Evolutionary conservation across 2,888 invertebrate species (phyloP).

Genomic region (Steromphala cineraria): DNA sequence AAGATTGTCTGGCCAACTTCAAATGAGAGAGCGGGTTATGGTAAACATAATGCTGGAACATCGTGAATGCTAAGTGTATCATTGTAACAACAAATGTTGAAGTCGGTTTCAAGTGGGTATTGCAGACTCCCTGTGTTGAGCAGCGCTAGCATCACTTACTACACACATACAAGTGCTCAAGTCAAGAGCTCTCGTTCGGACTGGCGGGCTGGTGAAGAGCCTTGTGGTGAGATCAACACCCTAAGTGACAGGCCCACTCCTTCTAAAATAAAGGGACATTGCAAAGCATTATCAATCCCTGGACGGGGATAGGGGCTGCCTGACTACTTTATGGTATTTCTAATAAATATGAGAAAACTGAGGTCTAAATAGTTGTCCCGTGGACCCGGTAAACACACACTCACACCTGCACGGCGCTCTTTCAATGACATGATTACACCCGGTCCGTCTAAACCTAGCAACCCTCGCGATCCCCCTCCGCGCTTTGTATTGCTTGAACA

Average conservation of each 20-base stretch:
- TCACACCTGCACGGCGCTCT: constrained; percentile 1
- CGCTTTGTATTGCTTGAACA: neutral
- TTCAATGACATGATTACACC: constrained; percentile 17
- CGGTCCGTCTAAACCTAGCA: neutral
- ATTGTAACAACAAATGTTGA: neutral
- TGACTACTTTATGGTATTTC: constrained; percentile 12
- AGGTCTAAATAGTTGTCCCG: neutral
- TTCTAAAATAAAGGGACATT: no score
- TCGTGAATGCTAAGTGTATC: neutral
- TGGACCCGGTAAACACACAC: neutral
- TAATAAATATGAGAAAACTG: constrained; percentile 11
- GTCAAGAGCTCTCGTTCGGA: no score
- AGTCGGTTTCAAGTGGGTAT: neutral
- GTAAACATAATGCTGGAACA: neutral
- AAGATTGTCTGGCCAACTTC: no score
- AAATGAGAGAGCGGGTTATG: no score
- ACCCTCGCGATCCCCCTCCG: constrained; percentile 8
- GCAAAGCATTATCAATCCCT: constrained; percentile 1
- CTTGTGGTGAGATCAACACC: no score
- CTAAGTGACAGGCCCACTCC: no score
- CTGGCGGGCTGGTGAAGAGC: no score
- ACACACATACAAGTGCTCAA: no score
- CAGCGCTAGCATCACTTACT: no score
- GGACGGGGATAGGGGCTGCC: neutral
- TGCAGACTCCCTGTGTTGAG: neutral